A percentile compares a stretch with the other conserved stretches of the same genome.
Conservation (phyloP, 2,113 vertebrate genomes). For the Anguilla rostrata region DNA sequence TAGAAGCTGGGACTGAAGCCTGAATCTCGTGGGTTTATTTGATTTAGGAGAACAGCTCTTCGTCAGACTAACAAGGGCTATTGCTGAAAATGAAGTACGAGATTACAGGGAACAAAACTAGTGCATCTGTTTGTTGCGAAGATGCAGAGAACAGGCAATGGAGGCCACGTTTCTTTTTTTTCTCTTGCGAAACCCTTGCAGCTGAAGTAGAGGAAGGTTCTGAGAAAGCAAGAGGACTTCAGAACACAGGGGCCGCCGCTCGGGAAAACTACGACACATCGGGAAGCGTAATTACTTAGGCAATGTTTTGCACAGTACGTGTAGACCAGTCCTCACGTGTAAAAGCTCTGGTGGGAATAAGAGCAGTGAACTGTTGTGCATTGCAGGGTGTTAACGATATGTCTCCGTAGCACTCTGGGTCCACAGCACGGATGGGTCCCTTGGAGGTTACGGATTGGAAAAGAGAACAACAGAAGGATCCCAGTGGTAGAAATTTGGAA, state of each 20-base stretch:
- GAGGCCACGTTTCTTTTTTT: neutral
- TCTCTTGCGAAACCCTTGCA: neutral
- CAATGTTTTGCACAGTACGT: neutral
- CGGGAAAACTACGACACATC: neutral
- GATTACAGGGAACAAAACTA: neutral
- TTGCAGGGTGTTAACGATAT: neutral
- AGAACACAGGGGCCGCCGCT: neutral
- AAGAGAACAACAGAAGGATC: neutral
- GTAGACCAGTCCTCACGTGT: neutral
- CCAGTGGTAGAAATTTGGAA: slow-evolving; percentile 7
- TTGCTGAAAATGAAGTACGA: neutral
- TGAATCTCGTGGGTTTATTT: neutral
- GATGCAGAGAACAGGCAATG: neutral
- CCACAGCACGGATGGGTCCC: neutral
- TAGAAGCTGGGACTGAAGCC: neutral
- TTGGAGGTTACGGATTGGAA: neutral
- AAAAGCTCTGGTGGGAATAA: neutral
- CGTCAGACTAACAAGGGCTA: neutral
- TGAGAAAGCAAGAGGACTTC: neutral
- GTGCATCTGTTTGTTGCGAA: neutral
- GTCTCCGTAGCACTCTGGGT: neutral
- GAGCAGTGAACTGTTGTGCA: neutral
- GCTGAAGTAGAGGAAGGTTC: neutral
- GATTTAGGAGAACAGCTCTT: neutral
- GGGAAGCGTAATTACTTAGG: neutral